Evolutionary conservation across 1,140 invertebrate species (phyloP).

Genomic region (Eumaeus atala): DNA sequence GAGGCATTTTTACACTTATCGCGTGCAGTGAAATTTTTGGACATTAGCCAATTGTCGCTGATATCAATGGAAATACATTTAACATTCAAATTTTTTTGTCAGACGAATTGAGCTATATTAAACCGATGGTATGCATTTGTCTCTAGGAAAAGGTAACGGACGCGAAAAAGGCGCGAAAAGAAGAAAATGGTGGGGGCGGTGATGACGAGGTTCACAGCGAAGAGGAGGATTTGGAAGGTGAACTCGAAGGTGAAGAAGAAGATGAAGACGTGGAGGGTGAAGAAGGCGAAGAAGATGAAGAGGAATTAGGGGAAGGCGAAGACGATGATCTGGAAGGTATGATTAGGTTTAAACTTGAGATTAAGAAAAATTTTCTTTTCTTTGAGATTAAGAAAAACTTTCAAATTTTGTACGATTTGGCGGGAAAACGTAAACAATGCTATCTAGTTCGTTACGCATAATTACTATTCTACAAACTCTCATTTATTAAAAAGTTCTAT

Average conservation of each 20-base stretch:
- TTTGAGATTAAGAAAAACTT: too few relatives aligned
- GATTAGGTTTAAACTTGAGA: constrained; percentile 34
- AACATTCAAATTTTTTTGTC: constrained; percentile 16
- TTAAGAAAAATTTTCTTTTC: too few relatives aligned
- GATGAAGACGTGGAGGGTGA: constrained; percentile 75
- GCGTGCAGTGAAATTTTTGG: constrained; percentile 37
- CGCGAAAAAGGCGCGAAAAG: constrained; percentile 85
- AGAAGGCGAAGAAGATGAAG: constrained; percentile 81
- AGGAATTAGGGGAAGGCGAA: constrained; percentile 79
- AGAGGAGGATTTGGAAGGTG: constrained; percentile 76
- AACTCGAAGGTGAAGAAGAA: constrained; percentile 71
- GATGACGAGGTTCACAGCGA: constrained; percentile 78
- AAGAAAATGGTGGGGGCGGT: constrained; percentile 81
- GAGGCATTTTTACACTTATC: constrained; percentile 26
- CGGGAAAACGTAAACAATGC: too few relatives aligned
- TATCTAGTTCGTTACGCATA: too few relatives aligned
- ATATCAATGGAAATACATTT: constrained; percentile 18
- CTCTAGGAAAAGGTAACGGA: constrained; percentile 80
- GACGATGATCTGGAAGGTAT: constrained; percentile 81
- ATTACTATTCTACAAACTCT: too few relatives aligned
- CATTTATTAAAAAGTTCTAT: too few relatives aligned
- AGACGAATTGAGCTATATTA: not conserved
- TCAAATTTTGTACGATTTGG: too few relatives aligned
- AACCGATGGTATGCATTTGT: constrained; percentile 12
- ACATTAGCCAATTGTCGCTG: constrained; percentile 39